Percentiles rank a stretch among this genome's conserved stretches.
Conservation (phyloP, 2,113 vertebrate species). For the Notarius quadriscutis region DNA sequence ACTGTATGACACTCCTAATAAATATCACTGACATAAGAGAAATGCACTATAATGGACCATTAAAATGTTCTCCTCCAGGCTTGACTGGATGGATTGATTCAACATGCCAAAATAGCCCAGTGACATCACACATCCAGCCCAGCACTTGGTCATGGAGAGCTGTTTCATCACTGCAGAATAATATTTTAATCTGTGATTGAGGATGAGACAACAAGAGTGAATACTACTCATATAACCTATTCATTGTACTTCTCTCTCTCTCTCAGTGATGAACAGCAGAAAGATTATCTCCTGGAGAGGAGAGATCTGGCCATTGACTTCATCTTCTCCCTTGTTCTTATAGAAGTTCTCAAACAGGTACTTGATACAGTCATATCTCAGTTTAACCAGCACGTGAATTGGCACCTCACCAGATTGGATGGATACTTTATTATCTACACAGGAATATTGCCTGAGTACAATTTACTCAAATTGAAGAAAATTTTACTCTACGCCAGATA, state of each 20-base stretch:
- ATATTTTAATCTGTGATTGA: slow-evolving; percentile 32
- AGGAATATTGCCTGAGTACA: no score
- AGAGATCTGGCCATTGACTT: slow-evolving; percentile 97
- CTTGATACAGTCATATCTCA: background rate
- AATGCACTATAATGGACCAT: background rate
- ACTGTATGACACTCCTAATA: background rate
- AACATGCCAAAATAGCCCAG: slow-evolving; percentile 27
- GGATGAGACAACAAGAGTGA: background rate
- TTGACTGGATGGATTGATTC: slow-evolving; percentile 7
- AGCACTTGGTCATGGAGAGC: slow-evolving; percentile 16
- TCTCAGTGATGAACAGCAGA: slow-evolving; percentile 94
- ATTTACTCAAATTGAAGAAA: no score
- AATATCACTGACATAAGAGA: slow-evolving; percentile 8
- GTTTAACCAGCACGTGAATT: no score
- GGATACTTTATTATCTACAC: no score
- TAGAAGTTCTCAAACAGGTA: slow-evolving; percentile 98
- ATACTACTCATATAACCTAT: slow-evolving; percentile 12
- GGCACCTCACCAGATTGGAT: background rate
- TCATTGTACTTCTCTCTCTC: background rate
- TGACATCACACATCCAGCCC: slow-evolving; percentile 31
- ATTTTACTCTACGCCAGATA: no score
- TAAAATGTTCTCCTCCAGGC: background rate
- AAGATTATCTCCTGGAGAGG: slow-evolving; percentile 96
- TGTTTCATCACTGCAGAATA: slow-evolving; percentile 17
- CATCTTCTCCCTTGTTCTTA: slow-evolving; percentile 96